Evolutionary conservation across 2,113 vertebrate genomes (phyloP), one percentile per base, ranked within the genome.

Genomic region (Felis chaus): DNA sequence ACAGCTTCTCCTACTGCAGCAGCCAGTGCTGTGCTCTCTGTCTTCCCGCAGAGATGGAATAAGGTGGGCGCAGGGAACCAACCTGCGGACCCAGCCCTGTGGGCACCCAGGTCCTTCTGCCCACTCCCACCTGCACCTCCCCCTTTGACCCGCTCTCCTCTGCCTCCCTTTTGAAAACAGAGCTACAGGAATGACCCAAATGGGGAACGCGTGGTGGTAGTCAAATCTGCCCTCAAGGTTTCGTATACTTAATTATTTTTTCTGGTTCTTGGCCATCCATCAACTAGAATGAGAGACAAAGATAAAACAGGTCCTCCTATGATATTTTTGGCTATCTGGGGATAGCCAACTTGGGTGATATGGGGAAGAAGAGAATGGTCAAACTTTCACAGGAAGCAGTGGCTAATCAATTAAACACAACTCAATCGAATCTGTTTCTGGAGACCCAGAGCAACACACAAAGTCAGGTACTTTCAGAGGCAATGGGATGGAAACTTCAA

Each of bases 1-100:
- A n/a, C 89, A 92, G 94, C 91, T 92, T 92, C 69, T 97, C 97
- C 98, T 5, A 6, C 53, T 95, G 65, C 61, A 84, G 73, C 83
- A 27, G 79, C 45, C 95, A 83, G 92, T 1, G 0, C 66, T n/a
- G 41, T 15, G 71, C 48, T 19, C 74, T 53, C 50, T 31, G 53
- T 81, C 68, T 66, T 15, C n/a, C 63, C 11, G 39, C 0, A 0
- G 78, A 13, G 79, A 16, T 39, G 73, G 25, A 71, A 29, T 36
- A 0, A 80, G 71, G 3, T 33, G 1, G 39, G 7, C 10, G 12
- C 78, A 18, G 89, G 65, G 55, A 45, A 39, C 29, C 5, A 2
- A 50, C 29, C 53, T 1, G 19, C 4, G 2, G 1, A 31, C 88
- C 95, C 79, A 71, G 31, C 9, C 41, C 25, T 23, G 6, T 9